Evolutionary conservation across 2,888 invertebrate species (phyloP).

Genomic region (Parnassius glacialis): DNA sequence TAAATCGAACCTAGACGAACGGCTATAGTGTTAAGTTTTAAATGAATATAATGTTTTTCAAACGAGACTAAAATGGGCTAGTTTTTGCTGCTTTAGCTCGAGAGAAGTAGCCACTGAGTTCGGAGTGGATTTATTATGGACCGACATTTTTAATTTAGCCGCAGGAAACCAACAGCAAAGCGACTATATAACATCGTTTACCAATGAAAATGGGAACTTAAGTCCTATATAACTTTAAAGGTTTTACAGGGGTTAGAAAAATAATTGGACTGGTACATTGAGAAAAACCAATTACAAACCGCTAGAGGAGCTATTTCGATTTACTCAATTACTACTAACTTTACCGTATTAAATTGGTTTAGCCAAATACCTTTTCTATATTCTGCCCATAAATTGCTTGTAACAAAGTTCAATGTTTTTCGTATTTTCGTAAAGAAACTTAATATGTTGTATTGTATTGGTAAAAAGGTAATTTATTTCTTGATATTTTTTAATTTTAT

Average conservation of each 20-base stretch:
- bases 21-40: no score
- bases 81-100: no score
- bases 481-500: not conserved
- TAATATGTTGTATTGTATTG: slow-evolving; percentile 1
- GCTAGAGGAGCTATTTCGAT: slow-evolving; percentile 66
- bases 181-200: slow-evolving; percentile 62
- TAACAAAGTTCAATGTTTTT: slow-evolving; percentile 42
- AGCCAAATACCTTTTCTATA: slow-evolving; percentile 52
- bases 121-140: not conserved
- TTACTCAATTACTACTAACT: slow-evolving; percentile 68
- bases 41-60: no score
- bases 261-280: slow-evolving; percentile 74
- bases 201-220: slow-evolving; percentile 60
- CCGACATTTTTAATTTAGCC: slow-evolving; percentile 20
- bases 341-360: slow-evolving; percentile 56
- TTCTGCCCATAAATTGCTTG: slow-evolving; percentile 58
- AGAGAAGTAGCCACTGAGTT: not conserved
- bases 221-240: slow-evolving; percentile 55
- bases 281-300: slow-evolving; percentile 73
- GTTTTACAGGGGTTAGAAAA: slow-evolving; percentile 73
- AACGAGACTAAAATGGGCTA: no score
- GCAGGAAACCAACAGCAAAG: slow-evolving; percentile 12
- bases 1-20: no score
- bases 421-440: slow-evolving; percentile 4
- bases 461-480: slow-evolving; percentile 11